phyloP scores from a whole-genome alignment of 2,888 invertebrate species.

The Pimpla rufipes region DNA sequence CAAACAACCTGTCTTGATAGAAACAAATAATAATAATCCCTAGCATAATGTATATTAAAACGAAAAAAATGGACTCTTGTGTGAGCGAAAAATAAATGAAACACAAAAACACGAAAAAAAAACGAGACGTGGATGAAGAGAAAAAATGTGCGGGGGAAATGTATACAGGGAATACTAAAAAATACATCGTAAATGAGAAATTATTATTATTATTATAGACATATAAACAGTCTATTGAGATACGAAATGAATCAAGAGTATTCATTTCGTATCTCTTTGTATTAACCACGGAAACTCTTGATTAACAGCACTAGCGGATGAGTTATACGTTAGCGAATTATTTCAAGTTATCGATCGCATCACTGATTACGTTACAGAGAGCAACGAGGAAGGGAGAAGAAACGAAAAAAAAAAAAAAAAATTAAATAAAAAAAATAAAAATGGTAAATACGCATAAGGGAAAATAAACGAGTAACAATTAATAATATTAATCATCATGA shows the following conservation, averaged over 20 bases:
- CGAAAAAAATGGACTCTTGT: constrained; percentile 37
- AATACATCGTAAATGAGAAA: constrained; percentile 52
- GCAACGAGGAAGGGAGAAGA: constrained; percentile 60
- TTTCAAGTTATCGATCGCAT: constrained; percentile 61
- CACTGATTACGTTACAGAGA: constrained; percentile 47
- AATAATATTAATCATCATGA: constrained; percentile 57
- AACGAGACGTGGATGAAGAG: constrained; percentile 20
- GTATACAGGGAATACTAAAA: constrained; percentile 70
- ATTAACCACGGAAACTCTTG: constrained; percentile 54
- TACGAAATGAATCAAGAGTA: constrained; percentile 32
- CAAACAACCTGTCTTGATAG: constrained; percentile 16
- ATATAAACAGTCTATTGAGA: constrained; percentile 50
- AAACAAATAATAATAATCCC: constrained; percentile 35
- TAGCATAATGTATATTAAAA: constrained; percentile 67
- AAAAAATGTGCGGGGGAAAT: constrained; percentile 59
- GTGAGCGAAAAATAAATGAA: constrained; percentile 40
- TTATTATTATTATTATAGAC: constrained; percentile 55
- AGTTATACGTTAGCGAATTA: constrained; percentile 61
- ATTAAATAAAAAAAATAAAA: constrained; percentile 62
- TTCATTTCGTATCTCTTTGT: no score
- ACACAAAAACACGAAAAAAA: constrained; percentile 29
- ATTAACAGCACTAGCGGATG: constrained; percentile 42
- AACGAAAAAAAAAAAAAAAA: constrained; percentile 44
- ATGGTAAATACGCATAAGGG: constrained; percentile 69
- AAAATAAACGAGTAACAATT: constrained; percentile 72